Percentiles rank a stretch among this genome's conserved stretches.
phyloP scores from a whole-genome alignment of 2,888 invertebrate genomes.

The Platynereis dumerilii region DNA sequence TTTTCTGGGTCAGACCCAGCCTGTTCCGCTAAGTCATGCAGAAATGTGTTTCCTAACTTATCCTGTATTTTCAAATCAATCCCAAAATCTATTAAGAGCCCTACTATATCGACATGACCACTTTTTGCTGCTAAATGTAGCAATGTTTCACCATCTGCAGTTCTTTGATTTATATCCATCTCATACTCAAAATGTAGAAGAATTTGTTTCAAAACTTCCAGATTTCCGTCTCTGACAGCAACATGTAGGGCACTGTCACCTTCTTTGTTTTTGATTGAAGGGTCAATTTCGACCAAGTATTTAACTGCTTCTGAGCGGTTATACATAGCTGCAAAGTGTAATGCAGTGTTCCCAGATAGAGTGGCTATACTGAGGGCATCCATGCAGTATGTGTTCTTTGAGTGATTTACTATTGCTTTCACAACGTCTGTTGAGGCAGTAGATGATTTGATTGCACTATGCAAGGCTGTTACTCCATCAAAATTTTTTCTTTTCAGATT shows the following conservation, averaged over 20 bases:
- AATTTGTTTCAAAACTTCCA: no score
- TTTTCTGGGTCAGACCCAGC: constrained; percentile 35
- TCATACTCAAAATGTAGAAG: no score
- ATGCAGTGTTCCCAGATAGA: neutral
- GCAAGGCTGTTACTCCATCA: neutral
- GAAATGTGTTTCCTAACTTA: constrained; percentile 45
- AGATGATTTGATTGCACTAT: neutral
- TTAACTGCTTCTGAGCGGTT: no score
- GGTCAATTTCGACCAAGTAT: no score
- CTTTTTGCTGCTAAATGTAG: neutral
- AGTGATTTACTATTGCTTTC: neutral
- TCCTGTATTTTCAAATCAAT: constrained; percentile 42
- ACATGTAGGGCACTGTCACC: constrained; percentile 50
- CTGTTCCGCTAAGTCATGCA: constrained; percentile 43
- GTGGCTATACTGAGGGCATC: neutral
- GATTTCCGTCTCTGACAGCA: constrained; percentile 31
- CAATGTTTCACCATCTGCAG: neutral
- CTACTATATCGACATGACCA: neutral
- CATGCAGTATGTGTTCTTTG: neutral
- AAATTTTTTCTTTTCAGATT: neutral
- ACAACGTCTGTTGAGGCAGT: neutral
- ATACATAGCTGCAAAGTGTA: no score
- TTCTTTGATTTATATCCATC: constrained; percentile 1
- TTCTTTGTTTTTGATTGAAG: constrained; percentile 38
- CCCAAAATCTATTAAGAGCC: constrained; percentile 22